Percentiles rank a stretch among this genome's conserved stretches.
These are phyloP conservation scores for Proterorhinus semilunaris DNA, from an alignment of 2,113 vertebrate genomes.

Conservation along the genomic window DNA sequence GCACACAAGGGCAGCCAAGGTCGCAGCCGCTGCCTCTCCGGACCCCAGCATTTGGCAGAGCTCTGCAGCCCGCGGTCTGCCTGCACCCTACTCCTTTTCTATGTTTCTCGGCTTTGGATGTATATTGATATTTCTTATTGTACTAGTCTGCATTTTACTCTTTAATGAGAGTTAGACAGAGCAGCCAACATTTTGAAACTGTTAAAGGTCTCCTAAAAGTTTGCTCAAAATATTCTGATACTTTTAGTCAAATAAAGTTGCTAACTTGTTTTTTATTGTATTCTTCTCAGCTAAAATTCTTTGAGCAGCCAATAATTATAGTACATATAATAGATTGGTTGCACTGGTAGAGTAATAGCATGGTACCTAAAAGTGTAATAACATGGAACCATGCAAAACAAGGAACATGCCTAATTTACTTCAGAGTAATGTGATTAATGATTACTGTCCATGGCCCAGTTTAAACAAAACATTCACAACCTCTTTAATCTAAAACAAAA, in stretches of 20 bases:
- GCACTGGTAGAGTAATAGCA: too few relatives aligned
- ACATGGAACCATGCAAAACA: too few relatives aligned
- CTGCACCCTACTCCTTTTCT: background rate
- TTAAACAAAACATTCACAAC: too few relatives aligned
- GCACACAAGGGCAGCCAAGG: slow-evolving; percentile 75
- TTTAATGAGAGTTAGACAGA: slow-evolving; percentile 1
- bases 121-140: slow-evolving; percentile 12
- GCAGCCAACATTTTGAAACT: background rate
- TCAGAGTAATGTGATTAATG: too few relatives aligned
- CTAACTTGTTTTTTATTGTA: background rate
- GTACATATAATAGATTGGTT: too few relatives aligned
- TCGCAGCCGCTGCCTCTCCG: slow-evolving; percentile 62
- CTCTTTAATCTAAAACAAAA: background rate
- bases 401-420: too few relatives aligned
- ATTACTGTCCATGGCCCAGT: too few relatives aligned
- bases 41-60: slow-evolving; percentile 70
- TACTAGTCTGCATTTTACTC: background rate
- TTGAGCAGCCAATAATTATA: background rate
- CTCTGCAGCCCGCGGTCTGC: slow-evolving; percentile 41
- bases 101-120: background rate
- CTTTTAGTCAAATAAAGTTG: background rate
- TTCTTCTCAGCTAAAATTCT: background rate
- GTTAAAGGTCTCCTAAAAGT: background rate
- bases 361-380: too few relatives aligned
- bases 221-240: background rate